phyloP scores from a whole-genome alignment of 2,888 invertebrate genomes.

The Tuta absoluta region DNA sequence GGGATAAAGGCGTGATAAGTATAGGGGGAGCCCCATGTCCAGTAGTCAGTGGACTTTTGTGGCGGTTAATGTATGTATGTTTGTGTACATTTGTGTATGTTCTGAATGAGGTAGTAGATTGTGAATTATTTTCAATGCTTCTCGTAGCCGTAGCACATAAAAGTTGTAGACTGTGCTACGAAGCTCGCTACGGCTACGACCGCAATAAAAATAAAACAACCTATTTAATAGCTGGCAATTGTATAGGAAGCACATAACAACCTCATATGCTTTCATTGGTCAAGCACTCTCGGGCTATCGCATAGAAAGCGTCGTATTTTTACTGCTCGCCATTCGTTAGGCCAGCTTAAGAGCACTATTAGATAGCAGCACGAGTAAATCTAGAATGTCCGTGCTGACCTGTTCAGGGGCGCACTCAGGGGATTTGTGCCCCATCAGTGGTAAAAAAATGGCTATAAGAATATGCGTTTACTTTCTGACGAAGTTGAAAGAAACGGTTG shows the following conservation, averaged over 20 bases:
- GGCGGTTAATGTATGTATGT: background rate
- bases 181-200: background rate
- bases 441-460: background rate
- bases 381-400: slow-evolving; percentile 21
- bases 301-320: slow-evolving; percentile 13
- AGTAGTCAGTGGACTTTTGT: no score
- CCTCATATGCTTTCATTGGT: background rate
- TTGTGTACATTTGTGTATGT: no score
- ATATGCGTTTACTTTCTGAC: no score
- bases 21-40: no score
- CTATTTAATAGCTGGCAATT: background rate
- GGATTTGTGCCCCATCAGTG: background rate
- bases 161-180: background rate
- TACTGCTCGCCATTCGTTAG: slow-evolving; percentile 23
- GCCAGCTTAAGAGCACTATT: slow-evolving; percentile 23
- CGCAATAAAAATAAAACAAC: background rate
- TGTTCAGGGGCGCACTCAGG: background rate
- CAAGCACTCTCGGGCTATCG: slow-evolving; percentile 7
- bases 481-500: no score
- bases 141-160: no score
- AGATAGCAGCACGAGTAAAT: slow-evolving; percentile 23
- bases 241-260: slow-evolving; percentile 6
- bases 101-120: no score
- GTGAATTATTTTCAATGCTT: no score
- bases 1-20: no score